Evolutionary conservation across 2,888 invertebrate species (phyloP), one percentile per base, ranked within the genome.

Genomic region (Callimorpha dominula): DNA sequence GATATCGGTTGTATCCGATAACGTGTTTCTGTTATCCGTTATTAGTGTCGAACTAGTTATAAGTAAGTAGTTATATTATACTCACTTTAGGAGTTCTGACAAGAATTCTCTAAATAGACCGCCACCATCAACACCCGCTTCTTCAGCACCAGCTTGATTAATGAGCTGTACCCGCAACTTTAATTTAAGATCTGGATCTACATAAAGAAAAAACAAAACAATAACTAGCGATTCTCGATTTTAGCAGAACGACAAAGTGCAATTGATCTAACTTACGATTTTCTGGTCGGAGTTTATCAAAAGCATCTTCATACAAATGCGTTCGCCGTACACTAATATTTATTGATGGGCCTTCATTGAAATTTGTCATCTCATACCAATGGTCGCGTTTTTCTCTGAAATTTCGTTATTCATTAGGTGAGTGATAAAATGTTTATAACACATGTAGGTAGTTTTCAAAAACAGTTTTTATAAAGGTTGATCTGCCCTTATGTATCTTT

Each of bases 281-380:
- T 85, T 98, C 98, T 4, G 97, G 97, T 1, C 99, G 98, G 7
- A 99, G 96, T 91, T 99, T 99, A 70, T 99, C 99, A 89, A 99
- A 99, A 0, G 99, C 99, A 93, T 99, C 99, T 94, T 99, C 99
- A 90, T 99, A 99, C n/a, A 99, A 96, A 94, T 99, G 99, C 81
- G 98, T 98, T 72, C 99, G 96, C 74, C 99, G 95, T 11, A 99
- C 97, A 50, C 97, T 97, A 54, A 99, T 96, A 83, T 97, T 96
- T 81, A 98, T 97, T 63, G 97, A 96, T 0, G 98, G 97, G 0
- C 98, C 98, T 83, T 97, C 97, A 83, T 97, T 96, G 87, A 98
- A 98, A 77, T 97, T 97, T 17, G 97, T 96, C 81, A 97, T 91
- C 84, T 98, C 97, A n/a, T 97, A 97, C 92, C 98, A 98, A 81